These are phyloP conservation scores for Lipophrys pholis DNA, from an alignment of 2,113 vertebrate species.

Conservation along the genomic window DNA sequence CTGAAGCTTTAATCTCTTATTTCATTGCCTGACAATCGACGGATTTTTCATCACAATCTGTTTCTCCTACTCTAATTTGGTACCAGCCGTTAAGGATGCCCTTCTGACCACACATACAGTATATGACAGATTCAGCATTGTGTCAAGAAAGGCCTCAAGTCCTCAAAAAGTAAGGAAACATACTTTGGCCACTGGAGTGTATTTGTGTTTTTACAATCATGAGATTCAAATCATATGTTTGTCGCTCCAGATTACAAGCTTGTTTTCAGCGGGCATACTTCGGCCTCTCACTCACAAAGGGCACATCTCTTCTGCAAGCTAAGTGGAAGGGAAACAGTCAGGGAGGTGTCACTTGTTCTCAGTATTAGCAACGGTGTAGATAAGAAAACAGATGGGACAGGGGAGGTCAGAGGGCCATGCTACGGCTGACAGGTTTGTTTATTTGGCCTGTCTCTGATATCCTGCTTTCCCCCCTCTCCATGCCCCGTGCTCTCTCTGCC, in stretches of 20 bases:
- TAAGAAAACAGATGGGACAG: conserved; percentile 83
- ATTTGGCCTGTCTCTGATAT: conserved; percentile 84
- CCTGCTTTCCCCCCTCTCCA: conserved; percentile 67
- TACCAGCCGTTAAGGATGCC: neutral
- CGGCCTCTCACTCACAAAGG: conserved; percentile 1
- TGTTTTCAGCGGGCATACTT: conserved; percentile 6
- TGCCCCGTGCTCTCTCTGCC: conserved; percentile 56
- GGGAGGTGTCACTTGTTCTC: conserved; percentile 84
- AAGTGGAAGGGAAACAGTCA: conserved; percentile 78
- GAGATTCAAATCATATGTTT: conserved; percentile 8
- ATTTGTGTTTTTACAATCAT: neutral
- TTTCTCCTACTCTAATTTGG: conserved; percentile 1
- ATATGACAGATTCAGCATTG: neutral
- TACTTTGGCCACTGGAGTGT: neutral
- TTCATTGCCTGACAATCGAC: conserved; percentile 10
- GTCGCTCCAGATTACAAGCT: conserved; percentile 6
- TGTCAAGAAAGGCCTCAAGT: no score
- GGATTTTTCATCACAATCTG: conserved; percentile 10
- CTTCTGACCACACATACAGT: neutral
- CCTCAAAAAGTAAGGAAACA: neutral
- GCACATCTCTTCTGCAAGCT: conserved; percentile 45
- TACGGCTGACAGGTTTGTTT: conserved; percentile 82
- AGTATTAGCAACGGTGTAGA: conserved; percentile 79
- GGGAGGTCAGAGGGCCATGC: conserved; percentile 80
- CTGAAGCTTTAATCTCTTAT: conserved; percentile 2